Evolutionary conservation across 2,888 invertebrate species (phyloP), one percentile per base, ranked within the genome.

Genomic region (Orthosia cruda): DNA sequence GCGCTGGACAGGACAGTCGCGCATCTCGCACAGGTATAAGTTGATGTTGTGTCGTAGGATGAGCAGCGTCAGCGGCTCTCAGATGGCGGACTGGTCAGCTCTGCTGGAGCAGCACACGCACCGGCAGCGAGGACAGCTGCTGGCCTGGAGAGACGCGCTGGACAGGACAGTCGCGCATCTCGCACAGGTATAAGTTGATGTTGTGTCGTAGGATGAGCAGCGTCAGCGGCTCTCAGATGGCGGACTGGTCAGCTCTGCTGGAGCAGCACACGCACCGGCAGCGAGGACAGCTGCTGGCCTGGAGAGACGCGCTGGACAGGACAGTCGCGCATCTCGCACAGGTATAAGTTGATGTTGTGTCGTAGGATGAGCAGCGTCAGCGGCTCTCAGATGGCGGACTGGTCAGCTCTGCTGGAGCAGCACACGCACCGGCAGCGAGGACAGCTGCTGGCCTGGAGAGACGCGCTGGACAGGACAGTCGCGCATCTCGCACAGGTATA

Each of bases 371-470:
- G 87, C 65, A 86, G 88, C 3, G 90, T 91, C 58, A 97, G 98
- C 74, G 98, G 98, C 47, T 97, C 97, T 89, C 97, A 97, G 87
- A 98, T 98, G 92, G 98, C 98, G 89, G 98, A 98, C 92, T 99
- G 99, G 99, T 97, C 98, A 75, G 97, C 97, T 85, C 94, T 98
- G 82, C 94, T 99, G 87, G 98, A 98, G 91, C 97, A 98, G 84
- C 99, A 99, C 96, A 98, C 98, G 93, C 97, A 97, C 73, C 97
- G 98, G 62, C 99, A 99, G 95, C 97, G 98, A 77, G 97, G 97
- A 49, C 98, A 99, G 97, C 97, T 99, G 93, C 97, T 97, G 81
- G 98, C 98, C 90, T 99, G 99, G 99, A 97, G 98, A 87, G 97
- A 97, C 89, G 97, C 98, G 86, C 97, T 98, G 73, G 97, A 98